These are phyloP conservation scores for Empidonax traillii DNA, from an alignment of 2,113 vertebrate genomes.

Conservation along the genomic window DNA sequence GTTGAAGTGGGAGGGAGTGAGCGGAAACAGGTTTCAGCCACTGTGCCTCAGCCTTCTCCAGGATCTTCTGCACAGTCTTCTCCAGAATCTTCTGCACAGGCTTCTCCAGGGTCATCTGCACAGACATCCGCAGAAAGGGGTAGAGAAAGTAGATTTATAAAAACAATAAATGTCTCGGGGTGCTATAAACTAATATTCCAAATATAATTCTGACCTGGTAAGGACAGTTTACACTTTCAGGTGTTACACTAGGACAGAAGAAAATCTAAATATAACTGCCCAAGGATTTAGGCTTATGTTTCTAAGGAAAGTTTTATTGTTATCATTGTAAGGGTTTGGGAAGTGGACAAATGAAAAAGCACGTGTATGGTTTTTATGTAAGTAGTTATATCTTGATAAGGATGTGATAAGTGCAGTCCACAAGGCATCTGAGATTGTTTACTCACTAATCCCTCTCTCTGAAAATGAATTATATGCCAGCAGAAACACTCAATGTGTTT, in stretches of 20 bases:
- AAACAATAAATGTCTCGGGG: neutral
- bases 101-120: neutral
- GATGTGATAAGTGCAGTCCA: neutral
- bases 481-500: neutral
- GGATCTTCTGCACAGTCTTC: neutral
- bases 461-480: neutral
- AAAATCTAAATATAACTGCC: neutral
- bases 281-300: neutral
- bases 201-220: neutral
- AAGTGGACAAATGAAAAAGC: neutral
- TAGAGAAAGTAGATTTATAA: neutral
- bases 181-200: neutral
- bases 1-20: slow-evolving; percentile 58
- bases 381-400: neutral
- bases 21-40: slow-evolving; percentile 24
- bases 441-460: neutral
- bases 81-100: neutral
- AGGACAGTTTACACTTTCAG: neutral
- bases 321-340: neutral
- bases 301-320: neutral
- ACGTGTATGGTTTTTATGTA: neutral
- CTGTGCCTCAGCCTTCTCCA: slow-evolving; percentile 11
- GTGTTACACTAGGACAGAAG: neutral
- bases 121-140: neutral
- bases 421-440: neutral